These are phyloP conservation scores for Idaea aversata DNA, from an alignment of 2,888 invertebrate species.

Conservation along the genomic window DNA sequence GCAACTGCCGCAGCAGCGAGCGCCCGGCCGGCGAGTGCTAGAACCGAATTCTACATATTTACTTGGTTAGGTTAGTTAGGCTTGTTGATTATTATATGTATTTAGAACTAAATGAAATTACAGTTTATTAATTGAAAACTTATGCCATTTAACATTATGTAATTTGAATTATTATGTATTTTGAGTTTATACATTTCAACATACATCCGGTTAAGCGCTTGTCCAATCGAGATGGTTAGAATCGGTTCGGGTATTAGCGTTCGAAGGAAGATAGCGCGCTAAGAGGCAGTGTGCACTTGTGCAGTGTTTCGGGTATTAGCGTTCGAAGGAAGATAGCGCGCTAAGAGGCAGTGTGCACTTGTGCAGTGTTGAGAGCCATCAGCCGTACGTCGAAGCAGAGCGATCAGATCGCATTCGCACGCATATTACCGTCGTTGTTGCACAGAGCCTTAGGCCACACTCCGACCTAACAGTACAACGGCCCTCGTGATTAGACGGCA, in stretches of 20 bases:
- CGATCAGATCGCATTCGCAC: slow-evolving; percentile 76
- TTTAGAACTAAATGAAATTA: no score
- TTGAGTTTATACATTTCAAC: no score
- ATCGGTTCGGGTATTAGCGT: slow-evolving; percentile 49
- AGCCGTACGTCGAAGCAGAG: slow-evolving; percentile 41
- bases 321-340: slow-evolving; percentile 43
- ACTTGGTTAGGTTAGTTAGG: no score
- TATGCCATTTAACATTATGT: no score
- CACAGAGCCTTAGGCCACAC: slow-evolving; percentile 56
- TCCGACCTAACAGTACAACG: slow-evolving; percentile 72
- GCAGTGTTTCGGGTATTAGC: slow-evolving; percentile 42
- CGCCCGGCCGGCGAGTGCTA: no score
- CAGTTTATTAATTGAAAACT: no score
- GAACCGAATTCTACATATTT: no score
- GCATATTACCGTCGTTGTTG: slow-evolving; percentile 67
- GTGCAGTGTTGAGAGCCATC: slow-evolving; percentile 28
- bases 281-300: slow-evolving; percentile 36
- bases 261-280: slow-evolving; percentile 41
- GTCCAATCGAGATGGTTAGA: slow-evolving; percentile 28
- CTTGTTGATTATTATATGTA: no score
- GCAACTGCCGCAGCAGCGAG: no score
- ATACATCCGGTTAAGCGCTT: slow-evolving; percentile 2
- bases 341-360: slow-evolving; percentile 37
- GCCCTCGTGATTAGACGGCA: slow-evolving; percentile 76
- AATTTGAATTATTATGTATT: no score